Conservation (phyloP, 2,797 vertebrate genomes). For the Gila robusta region DNA sequence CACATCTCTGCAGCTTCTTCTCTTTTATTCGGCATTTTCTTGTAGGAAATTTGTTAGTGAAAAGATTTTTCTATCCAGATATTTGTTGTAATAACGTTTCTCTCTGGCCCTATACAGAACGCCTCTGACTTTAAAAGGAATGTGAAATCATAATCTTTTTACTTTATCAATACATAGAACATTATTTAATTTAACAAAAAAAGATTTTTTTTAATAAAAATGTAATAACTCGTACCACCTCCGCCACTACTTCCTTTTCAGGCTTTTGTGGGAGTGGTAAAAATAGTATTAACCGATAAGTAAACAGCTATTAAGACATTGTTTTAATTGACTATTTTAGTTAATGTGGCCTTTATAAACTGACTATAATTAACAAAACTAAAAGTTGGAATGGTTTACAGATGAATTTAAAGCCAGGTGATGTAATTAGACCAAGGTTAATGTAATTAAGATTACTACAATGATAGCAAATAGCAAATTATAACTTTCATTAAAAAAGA, state of each 20-base stretch:
- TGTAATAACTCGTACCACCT: neutral
- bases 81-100: neutral
- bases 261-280: neutral
- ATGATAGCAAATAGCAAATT: neutral
- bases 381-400: neutral
- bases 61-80: neutral
- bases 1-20: conserved; percentile 15
- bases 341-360: neutral
- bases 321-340: neutral
- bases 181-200: too few relatives aligned
- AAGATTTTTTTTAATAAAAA: neutral
- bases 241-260: neutral
- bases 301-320: neutral
- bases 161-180: neutral
- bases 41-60: neutral
- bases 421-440: neutral
- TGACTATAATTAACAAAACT: neutral
- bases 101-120: neutral
- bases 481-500: neutral
- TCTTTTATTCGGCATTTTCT: conserved; percentile 11
- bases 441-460: neutral
- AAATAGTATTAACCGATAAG: neutral
- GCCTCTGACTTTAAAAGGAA: neutral
- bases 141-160: neutral
- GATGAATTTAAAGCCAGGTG: neutral